These are phyloP conservation scores for Myripristis murdjan DNA, from an alignment of 2,797 vertebrate species.

Conservation along the genomic window DNA sequence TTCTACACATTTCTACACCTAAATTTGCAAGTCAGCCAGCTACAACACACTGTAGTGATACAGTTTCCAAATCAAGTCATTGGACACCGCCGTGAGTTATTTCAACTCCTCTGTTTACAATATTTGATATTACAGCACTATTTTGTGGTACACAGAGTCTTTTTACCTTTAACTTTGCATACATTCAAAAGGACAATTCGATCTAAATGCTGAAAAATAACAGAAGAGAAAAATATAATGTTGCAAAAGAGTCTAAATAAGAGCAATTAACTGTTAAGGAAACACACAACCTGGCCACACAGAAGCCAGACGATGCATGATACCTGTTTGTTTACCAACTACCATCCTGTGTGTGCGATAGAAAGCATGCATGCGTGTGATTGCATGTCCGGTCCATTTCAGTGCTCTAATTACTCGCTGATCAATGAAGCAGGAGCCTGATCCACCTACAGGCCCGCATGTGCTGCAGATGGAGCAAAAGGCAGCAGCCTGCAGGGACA, in stretches of 20 bases:
- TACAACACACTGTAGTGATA: neutral
- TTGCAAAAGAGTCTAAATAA: neutral
- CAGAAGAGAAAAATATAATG: neutral
- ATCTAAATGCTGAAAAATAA: neutral
- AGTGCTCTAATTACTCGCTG: conserved; percentile 66
- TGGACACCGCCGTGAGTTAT: neutral
- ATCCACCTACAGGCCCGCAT: conserved; percentile 52
- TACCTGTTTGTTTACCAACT: conserved; percentile 24
- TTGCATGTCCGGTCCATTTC: conserved; percentile 55
- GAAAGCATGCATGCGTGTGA: conserved; percentile 41
- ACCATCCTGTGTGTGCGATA: conserved; percentile 3
- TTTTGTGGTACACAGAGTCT: neutral
- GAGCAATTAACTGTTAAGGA: neutral
- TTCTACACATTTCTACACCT: neutral
- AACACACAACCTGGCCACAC: neutral
- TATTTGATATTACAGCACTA: neutral
- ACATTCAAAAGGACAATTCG: neutral
- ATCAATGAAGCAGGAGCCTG: conserved; percentile 57
- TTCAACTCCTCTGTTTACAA: neutral
- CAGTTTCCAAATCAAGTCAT: neutral
- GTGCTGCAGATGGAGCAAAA: conserved; percentile 24
- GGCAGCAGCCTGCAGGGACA: conserved; percentile 26
- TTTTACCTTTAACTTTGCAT: conserved; percentile 7
- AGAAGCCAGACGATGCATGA: neutral
- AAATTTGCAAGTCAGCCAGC: neutral